These are phyloP conservation scores for Nebria ingens DNA, from an alignment of 1,140 invertebrate species.

Conservation along the genomic window DNA sequence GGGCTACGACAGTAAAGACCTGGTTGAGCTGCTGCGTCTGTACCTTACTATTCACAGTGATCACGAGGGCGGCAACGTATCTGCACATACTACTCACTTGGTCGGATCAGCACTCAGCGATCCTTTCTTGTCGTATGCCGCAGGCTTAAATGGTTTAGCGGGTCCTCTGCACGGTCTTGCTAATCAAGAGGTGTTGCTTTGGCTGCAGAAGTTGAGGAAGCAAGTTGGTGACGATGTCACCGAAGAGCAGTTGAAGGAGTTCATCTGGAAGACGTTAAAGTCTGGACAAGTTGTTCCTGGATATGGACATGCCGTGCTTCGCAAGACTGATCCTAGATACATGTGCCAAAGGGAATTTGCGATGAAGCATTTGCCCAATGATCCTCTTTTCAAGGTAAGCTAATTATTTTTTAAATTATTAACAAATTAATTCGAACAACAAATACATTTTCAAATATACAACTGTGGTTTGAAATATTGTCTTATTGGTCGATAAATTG, in stretches of 20 bases:
- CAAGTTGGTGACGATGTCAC: constrained; percentile 60
- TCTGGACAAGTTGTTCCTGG: constrained; percentile 86
- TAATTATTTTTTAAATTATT: constrained; percentile 6
- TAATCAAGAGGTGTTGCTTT: constrained; percentile 77
- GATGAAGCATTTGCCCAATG: constrained; percentile 76
- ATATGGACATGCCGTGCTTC: constrained; percentile 82
- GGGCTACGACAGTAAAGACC: constrained; percentile 66
- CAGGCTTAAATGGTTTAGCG: constrained; percentile 77
- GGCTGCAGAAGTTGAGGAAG: constrained; percentile 56
- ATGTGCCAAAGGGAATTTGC: constrained; percentile 84
- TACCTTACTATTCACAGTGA: constrained; percentile 88
- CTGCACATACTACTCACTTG: constrained; percentile 76
- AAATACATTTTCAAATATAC: constrained; percentile 6
- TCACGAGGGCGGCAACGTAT: constrained; percentile 83
- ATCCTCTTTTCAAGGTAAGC: constrained; percentile 64
- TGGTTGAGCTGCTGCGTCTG: constrained; percentile 76
- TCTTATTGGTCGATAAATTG: constrained; percentile 7
- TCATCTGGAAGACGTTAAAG: constrained; percentile 81
- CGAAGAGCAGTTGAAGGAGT: constrained; percentile 72
- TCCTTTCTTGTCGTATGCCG: constrained; percentile 77
- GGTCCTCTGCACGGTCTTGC: constrained; percentile 85
- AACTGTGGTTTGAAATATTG: too few relatives aligned
- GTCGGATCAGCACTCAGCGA: constrained; percentile 84
- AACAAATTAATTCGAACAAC: constrained; percentile 8
- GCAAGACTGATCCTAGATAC: constrained; percentile 85